These are phyloP conservation scores for Lasioglossum pauxillum DNA, from an alignment of 2,888 invertebrate species.

Conservation along the genomic window DNA sequence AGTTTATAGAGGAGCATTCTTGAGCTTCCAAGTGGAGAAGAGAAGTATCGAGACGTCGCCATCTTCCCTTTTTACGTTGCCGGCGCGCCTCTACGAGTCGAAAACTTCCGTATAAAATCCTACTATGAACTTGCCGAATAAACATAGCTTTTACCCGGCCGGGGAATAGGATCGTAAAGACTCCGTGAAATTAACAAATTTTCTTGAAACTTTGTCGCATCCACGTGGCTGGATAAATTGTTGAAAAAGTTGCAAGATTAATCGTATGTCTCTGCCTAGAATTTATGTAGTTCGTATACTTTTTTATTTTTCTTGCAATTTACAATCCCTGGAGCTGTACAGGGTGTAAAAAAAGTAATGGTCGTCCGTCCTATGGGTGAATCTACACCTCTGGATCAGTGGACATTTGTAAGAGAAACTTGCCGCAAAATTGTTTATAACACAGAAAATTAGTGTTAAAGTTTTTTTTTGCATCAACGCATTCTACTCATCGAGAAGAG, in stretches of 20 bases:
- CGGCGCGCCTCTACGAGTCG: constrained; percentile 50
- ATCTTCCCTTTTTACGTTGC: constrained; percentile 56
- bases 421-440: too few species aligned
- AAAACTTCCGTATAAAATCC: constrained; percentile 70
- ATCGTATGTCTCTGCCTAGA: background rate
- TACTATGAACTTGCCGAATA: constrained; percentile 53
- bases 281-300: background rate
- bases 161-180: background rate
- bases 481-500: too few species aligned
- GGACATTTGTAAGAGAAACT: too few species aligned
- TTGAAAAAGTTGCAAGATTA: background rate
- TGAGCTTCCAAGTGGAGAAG: constrained; percentile 63
- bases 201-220: background rate
- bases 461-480: too few species aligned
- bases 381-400: too few species aligned
- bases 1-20: constrained; percentile 71
- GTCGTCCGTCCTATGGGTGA: too few species aligned
- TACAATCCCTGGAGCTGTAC: background rate
- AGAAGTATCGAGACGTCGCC: constrained; percentile 47
- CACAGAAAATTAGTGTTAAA: too few species aligned
- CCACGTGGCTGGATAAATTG: background rate
- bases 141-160: constrained; percentile 39
- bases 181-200: constrained; percentile 8
- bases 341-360: too few species aligned
- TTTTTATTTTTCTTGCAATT: background rate